Base-by-base conservation (phyloP, 2,797 vertebrate genomes). In the Pantherophis alleghaniensis region DNA sequence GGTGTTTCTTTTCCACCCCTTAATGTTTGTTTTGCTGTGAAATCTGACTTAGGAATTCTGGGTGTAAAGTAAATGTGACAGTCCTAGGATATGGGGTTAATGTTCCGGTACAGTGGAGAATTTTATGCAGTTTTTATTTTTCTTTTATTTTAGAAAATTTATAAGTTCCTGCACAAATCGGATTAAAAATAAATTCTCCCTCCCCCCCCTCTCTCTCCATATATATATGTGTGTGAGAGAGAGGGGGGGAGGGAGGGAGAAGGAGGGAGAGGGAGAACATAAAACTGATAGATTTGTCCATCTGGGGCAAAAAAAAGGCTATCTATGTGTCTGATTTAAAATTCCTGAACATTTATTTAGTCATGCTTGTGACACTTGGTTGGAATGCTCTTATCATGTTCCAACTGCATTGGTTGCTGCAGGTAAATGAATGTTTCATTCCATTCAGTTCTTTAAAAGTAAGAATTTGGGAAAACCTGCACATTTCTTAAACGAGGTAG, bases 11-110 rank as follows among this genome's bases (percentile, higher is more conserved):
- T 7, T 28, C 11, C 32, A 32, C 20, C 51, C 53, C 13, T 59
- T 74, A 74, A 74, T 13, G 47, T 51, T 87, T 63, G 92, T 24
- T 94, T 93, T 96, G 94, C 83, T 95, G 93, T 95, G 95, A 92
- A 90, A 93, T 93, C 83, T 90, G 89, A 59, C 89, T 88, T 95
- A 97, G 95, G 95, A 97, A 96, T 92, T 66, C 7, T 32, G 89
- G 87, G 22, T 37, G 18, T n/a, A 18, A 51, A 12, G 12, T 59
- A 60, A 88, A 91, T 53, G 59, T n/a, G 60, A n/a, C n/a, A 60
- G 10, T 51, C 37, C 9, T 28, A 66, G 37, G 51, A 57, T 66
- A 24, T 56, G 22, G 32, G 16, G 3, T 55, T 4, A 24, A 86
- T 0, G 10, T 47, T 47, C 74, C 0, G 4, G 37, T 42, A 47